These are phyloP conservation scores for Drosophila anceps DNA, from an alignment of 2,888 invertebrate species.

Conservation along the genomic window DNA sequence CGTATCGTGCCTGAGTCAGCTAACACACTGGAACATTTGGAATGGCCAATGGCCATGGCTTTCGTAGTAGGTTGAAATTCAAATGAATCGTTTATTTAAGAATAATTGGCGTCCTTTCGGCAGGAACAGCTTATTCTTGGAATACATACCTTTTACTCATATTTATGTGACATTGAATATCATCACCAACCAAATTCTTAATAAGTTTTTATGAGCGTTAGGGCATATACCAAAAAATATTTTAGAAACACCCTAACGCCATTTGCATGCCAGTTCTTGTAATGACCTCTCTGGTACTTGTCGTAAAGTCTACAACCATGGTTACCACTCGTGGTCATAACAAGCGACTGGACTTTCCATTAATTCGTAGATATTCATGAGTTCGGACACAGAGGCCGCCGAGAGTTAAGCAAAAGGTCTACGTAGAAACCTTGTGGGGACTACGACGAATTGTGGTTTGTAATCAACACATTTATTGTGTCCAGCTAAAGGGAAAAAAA, in stretches of 20 bases:
- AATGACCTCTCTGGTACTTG: slow-evolving; percentile 63
- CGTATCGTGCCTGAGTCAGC: slow-evolving; percentile 39
- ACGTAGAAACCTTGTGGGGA: slow-evolving; percentile 43
- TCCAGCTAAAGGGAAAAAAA: slow-evolving; percentile 14
- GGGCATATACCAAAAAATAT: slow-evolving; percentile 17
- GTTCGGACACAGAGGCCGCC: slow-evolving; percentile 46
- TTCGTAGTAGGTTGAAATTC: slow-evolving; percentile 33
- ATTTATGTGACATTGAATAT: slow-evolving; percentile 4
- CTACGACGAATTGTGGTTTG: slow-evolving; percentile 41
- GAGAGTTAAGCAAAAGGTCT: slow-evolving; percentile 32
- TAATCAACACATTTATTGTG: slow-evolving; percentile 25
- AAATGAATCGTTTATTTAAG: slow-evolving; percentile 36
- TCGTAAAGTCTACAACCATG: slow-evolving; percentile 57
- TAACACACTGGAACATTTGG: slow-evolving; percentile 62
- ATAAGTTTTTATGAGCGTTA: slow-evolving; percentile 14
- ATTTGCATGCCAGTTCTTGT: slow-evolving; percentile 54
- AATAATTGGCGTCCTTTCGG: slow-evolving; percentile 14
- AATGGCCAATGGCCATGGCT: slow-evolving; percentile 54
- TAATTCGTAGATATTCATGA: slow-evolving; percentile 67
- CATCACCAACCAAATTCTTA: slow-evolving; percentile 2
- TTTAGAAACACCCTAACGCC: slow-evolving; percentile 52
- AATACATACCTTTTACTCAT: neutral
- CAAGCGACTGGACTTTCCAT: slow-evolving; percentile 78
- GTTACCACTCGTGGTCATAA: slow-evolving; percentile 75
- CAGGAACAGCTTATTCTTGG: neutral